Evolutionary conservation across 2,888 invertebrate species (phyloP), one percentile per base, ranked within the genome.

Genomic region (Monoplex corrugatus): DNA sequence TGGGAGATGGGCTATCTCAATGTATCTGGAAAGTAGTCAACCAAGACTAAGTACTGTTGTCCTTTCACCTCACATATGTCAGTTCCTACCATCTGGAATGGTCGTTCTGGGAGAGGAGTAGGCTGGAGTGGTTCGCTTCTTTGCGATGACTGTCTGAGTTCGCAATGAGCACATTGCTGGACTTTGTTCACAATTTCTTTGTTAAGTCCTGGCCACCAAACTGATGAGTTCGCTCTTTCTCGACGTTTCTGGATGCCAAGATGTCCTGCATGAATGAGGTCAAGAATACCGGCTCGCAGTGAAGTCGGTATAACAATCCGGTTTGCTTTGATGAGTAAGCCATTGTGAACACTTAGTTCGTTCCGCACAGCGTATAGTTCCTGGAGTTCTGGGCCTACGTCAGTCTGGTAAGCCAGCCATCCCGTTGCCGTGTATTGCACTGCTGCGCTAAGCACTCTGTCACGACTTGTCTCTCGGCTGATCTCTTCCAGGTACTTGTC

Each of bases 301-400:
- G 83, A 35, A 6, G 23, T n/a, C 23, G 88, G 88, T 23, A 88
- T 88, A 1, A 88, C 88, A 13, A 88, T 40, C 28, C 88, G 23
- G 44, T 82, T 40, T 13, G 32, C 45, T 23, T 80, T 83, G 23
- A 88, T 43, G 38, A 88, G 45, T 32, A 88, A 28, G 1, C 68
- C 83, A 40, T 88, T 38, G 32, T n/a, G 28, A 23, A 72, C 35
- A 43, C 43, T 45, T 1, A 88, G 44, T 16, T 88, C 68, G 16
- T 44, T 40, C 45, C 84, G 2, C 10, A 80, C 40, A 35, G 84
- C 43, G n/a, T 6, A 88, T 5, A 68, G 72, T 28, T 72, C 50
- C 16, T 84, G 23, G 2, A 84, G 72, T n/a, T 35, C 80, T n/a
- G 45, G 45, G 16, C 43, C 72, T 19, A 83, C 83, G 5, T 88